phyloP scores from a whole-genome alignment of 1,140 invertebrate species.

The Saccostrea echinata region DNA sequence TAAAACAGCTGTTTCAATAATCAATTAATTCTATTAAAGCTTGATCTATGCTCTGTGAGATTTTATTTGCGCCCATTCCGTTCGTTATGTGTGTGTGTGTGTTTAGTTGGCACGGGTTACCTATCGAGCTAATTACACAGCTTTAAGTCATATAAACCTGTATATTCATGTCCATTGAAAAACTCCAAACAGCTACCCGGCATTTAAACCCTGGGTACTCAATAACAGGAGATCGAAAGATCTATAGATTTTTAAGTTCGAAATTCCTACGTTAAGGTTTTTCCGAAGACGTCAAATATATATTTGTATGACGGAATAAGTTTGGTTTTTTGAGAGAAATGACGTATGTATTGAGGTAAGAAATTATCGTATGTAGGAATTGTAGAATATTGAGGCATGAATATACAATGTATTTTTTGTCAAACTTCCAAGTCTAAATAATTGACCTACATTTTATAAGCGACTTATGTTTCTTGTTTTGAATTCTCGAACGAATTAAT shows the following conservation, averaged over 20 bases:
- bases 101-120: background rate
- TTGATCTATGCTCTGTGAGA: too few relatives aligned
- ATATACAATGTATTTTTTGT: background rate
- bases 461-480: too few relatives aligned
- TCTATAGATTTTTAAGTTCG: background rate
- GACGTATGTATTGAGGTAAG: background rate
- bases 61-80: too few relatives aligned
- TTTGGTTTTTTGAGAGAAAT: background rate
- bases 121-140: background rate
- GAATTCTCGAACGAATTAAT: too few relatives aligned
- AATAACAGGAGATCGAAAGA: background rate
- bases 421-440: background rate
- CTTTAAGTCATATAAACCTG: background rate
- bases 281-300: background rate
- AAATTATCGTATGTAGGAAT: background rate
- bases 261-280: background rate
- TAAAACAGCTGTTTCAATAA: too few relatives aligned
- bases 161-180: background rate
- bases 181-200: background rate
- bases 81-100: background rate
- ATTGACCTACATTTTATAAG: background rate
- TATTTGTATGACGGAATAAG: background rate
- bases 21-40: too few relatives aligned
- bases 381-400: background rate
- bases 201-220: background rate